Conservation (phyloP, 2,888 invertebrate species). For the Drosophila quinaria region DNA sequence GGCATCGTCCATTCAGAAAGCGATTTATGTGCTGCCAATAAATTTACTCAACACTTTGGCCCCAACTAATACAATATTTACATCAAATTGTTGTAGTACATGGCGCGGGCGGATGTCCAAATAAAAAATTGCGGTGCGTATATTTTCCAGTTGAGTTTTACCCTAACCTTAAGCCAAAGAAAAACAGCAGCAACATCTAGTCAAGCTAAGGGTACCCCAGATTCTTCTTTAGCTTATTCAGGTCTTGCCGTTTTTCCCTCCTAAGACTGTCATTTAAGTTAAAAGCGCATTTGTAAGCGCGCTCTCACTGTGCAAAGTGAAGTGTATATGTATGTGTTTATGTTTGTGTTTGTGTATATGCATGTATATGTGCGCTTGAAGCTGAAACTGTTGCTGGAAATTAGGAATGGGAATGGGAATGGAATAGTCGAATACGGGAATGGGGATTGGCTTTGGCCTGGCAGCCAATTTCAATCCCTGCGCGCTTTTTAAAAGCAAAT, state of each 20-base stretch:
- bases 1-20: slow-evolving; percentile 50
- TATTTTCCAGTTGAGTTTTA: slow-evolving; percentile 49
- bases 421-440: neutral
- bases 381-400: slow-evolving; percentile 34
- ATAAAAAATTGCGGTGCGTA: slow-evolving; percentile 75
- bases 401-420: neutral
- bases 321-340: slow-evolving; percentile 4
- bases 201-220: slow-evolving; percentile 22
- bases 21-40: slow-evolving; percentile 78
- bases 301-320: slow-evolving; percentile 33
- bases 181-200: slow-evolving; percentile 22
- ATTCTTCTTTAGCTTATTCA: slow-evolving; percentile 2
- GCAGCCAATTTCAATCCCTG: slow-evolving; percentile 62
- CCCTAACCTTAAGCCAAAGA: slow-evolving; percentile 2
- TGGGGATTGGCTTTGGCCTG: slow-evolving; percentile 32
- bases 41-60: slow-evolving; percentile 80
- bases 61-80: slow-evolving; percentile 78
- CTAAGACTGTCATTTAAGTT: slow-evolving; percentile 74
- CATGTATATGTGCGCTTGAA: slow-evolving; percentile 1
- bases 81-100: slow-evolving; percentile 72
- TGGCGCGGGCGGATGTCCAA: slow-evolving; percentile 19
- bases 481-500: slow-evolving; percentile 73
- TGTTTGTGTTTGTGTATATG: neutral
- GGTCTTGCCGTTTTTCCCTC: slow-evolving; percentile 5
- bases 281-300: slow-evolving; percentile 77